Percentiles rank a stretch among this genome's conserved stretches.
Evolutionary conservation across 2,888 invertebrate genomes (phyloP).

Genomic region (Tholera decimalis): DNA sequence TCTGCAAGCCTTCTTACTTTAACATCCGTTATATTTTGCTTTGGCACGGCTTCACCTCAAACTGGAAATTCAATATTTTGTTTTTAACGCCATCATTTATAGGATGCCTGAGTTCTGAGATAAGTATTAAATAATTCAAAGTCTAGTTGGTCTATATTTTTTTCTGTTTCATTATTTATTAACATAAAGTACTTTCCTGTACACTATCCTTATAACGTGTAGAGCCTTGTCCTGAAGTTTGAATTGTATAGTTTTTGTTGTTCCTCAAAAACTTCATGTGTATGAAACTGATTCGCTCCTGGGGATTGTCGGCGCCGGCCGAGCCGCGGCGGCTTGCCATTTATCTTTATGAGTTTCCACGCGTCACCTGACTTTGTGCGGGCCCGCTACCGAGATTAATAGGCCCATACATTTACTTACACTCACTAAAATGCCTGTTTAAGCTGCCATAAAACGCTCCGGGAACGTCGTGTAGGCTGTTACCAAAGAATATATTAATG

Average conservation of each 20-base stretch:
- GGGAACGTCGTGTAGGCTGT: conserved; percentile 11
- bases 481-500: conserved; percentile 23
- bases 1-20: too few relatives aligned
- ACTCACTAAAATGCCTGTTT: conserved; percentile 30
- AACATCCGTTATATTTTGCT: too few relatives aligned
- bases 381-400: conserved; percentile 30
- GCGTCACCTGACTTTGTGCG: conserved; percentile 53
- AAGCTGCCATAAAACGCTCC: conserved; percentile 62
- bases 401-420: conserved; percentile 46
- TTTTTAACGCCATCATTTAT: background rate
- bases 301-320: background rate
- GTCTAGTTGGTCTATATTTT: background rate
- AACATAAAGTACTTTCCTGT: background rate
- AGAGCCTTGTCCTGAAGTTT: background rate
- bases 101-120: background rate
- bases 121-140: conserved; percentile 13
- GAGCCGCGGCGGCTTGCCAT: conserved; percentile 19
- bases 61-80: background rate
- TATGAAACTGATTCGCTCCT: background rate
- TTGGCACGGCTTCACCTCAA: background rate
- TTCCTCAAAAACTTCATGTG: too few relatives aligned
- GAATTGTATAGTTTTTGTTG: background rate
- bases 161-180: background rate
- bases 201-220: too few relatives aligned
- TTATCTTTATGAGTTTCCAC: conserved; percentile 64